These are phyloP conservation scores for Hippocampus barbouri DNA, from an alignment of 2,113 vertebrate genomes.

Conservation along the genomic window DNA sequence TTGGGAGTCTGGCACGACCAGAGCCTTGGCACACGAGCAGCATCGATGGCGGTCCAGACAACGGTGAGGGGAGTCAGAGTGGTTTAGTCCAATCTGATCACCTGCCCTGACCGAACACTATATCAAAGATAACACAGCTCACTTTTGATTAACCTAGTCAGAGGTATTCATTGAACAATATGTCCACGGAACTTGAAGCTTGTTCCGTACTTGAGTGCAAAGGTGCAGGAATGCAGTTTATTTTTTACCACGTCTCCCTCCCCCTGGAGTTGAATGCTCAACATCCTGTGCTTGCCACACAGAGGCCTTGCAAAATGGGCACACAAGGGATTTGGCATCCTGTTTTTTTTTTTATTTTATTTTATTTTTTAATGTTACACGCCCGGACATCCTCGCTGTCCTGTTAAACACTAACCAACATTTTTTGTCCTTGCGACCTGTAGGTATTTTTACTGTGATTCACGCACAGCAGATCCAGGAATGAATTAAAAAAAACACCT, in stretches of 20 bases:
- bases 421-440: neutral
- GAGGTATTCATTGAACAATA: neutral
- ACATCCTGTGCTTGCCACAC: conserved; percentile 35
- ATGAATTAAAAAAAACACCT: neutral
- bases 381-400: conserved; percentile 18
- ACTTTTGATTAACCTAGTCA: neutral
- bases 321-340: conserved; percentile 47
- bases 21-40: conserved; percentile 74
- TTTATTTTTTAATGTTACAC: conserved; percentile 19
- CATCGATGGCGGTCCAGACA: conserved; percentile 70
- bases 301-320: conserved; percentile 34
- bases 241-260: conserved; percentile 14
- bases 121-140: neutral
- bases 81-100: conserved; percentile 72
- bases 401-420: conserved; percentile 44
- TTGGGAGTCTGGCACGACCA: conserved; percentile 67
- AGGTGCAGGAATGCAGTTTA: conserved; percentile 18
- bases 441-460: neutral
- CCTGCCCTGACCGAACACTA: conserved; percentile 61
- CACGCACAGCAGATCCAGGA: neutral
- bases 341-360: conserved; percentile 35
- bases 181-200: neutral
- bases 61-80: conserved; percentile 45
- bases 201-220: neutral
- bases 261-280: conserved; percentile 4